These are phyloP conservation scores for Yponomeuta sedellus DNA, from an alignment of 2,888 invertebrate genomes.

Conservation along the genomic window DNA sequence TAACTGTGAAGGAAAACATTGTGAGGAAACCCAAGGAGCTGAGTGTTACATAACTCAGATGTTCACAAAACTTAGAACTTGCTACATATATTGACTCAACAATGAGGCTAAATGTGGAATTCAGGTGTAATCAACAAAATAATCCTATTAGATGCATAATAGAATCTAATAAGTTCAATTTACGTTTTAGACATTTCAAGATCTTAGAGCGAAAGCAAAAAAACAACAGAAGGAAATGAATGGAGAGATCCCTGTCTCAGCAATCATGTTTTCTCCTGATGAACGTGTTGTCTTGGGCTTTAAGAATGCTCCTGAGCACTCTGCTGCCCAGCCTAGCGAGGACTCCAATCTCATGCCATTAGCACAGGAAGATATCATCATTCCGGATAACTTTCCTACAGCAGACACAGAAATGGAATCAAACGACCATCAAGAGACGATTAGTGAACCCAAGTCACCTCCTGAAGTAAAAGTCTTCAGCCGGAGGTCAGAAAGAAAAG, in stretches of 20 bases:
- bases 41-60: too few species aligned
- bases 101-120: too few species aligned
- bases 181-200: conserved; percentile 63
- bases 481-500: conserved; percentile 26
- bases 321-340: conserved; percentile 25
- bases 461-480: conserved; percentile 48
- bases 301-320: conserved; percentile 39
- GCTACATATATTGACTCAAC: too few species aligned
- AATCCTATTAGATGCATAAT: not conserved
- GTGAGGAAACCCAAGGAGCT: too few species aligned
- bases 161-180: not conserved
- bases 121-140: too few species aligned
- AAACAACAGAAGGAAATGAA: conserved; percentile 41
- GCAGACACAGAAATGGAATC: conserved; percentile 2
- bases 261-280: conserved; percentile 38
- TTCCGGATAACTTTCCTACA: not conserved
- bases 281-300: conserved; percentile 53
- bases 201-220: conserved; percentile 54
- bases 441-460: conserved; percentile 48
- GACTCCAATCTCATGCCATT: conserved; percentile 34
- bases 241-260: conserved; percentile 39
- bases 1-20: too few species aligned
- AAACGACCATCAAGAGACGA: conserved; percentile 23
- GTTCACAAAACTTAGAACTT: too few species aligned
- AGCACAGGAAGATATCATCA: conserved; percentile 18